Conservation (phyloP, 2,797 vertebrate species). For the Phalloptychus januarius region DNA sequence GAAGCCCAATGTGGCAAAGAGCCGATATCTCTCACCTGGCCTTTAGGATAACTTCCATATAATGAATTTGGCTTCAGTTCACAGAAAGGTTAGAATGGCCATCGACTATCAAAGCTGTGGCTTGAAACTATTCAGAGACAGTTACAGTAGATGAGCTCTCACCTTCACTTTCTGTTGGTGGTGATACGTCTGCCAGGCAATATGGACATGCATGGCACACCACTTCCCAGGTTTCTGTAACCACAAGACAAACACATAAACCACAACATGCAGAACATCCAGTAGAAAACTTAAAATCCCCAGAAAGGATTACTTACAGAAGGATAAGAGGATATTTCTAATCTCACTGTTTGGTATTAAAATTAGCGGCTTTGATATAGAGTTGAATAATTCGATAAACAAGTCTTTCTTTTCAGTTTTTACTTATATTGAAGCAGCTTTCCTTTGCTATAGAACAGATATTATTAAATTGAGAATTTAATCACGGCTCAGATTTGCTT, state of each 20-base stretch:
- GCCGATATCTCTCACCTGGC: not conserved
- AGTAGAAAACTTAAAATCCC: not conserved
- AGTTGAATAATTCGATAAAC: not conserved
- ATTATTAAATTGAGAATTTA: not conserved
- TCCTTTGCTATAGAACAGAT: not conserved
- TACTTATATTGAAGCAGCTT: not conserved
- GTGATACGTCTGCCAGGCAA: constrained; percentile 99
- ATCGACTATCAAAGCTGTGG: not conserved
- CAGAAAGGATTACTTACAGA: not conserved
- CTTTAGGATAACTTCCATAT: not conserved
- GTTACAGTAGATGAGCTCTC: constrained; percentile 75
- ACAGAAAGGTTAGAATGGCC: not conserved
- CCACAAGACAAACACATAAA: constrained; percentile 21
- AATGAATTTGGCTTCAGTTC: not conserved
- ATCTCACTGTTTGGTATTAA: not conserved
- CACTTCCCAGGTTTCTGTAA: constrained; percentile 98
- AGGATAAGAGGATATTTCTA: not conserved
- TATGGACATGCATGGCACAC: constrained; percentile 99
- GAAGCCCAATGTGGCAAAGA: not conserved
- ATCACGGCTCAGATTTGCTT: not conserved
- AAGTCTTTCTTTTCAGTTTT: not conserved
- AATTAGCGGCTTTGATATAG: not conserved
- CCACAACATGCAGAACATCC: not conserved
- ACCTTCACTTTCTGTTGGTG: constrained; percentile 99
- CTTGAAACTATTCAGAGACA: not conserved